Percentiles rank a stretch among this genome's conserved stretches.
These are phyloP conservation scores for Protonibea diacanthus DNA, from an alignment of 2,797 vertebrate genomes.

Conservation along the genomic window DNA sequence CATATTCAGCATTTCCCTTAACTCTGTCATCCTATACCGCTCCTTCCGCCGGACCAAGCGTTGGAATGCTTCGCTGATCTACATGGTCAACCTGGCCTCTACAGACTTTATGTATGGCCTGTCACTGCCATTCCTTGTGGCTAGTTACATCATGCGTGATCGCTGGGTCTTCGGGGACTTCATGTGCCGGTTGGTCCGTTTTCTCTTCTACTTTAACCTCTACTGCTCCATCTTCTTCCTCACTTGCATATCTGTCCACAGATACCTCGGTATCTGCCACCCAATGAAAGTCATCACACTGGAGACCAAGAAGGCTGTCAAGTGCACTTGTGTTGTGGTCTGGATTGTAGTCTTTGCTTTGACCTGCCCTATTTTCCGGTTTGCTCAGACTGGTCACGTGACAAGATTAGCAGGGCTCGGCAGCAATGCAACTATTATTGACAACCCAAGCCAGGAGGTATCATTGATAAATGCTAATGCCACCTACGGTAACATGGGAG, in stretches of 20 bases:
- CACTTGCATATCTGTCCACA: slow-evolving; percentile 90
- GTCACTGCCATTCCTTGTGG: slow-evolving; percentile 88
- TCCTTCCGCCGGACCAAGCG: slow-evolving; percentile 85
- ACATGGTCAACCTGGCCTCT: slow-evolving; percentile 90
- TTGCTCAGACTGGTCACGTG: slow-evolving; percentile 86
- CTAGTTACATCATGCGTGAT: slow-evolving; percentile 88
- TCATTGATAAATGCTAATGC: slow-evolving; percentile 47
- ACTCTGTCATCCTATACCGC: slow-evolving; percentile 87
- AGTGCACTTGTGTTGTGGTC: slow-evolving; percentile 86
- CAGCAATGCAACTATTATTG: slow-evolving; percentile 31
- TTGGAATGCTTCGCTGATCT: slow-evolving; percentile 90
- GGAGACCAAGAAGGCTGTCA: slow-evolving; percentile 87
- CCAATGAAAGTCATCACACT: slow-evolving; percentile 88
- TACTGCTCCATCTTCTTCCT: slow-evolving; percentile 91
- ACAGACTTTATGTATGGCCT: slow-evolving; percentile 91
- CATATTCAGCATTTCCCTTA: slow-evolving; percentile 87
- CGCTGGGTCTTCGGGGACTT: slow-evolving; percentile 90
- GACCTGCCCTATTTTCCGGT: slow-evolving; percentile 89
- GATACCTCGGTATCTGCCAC: slow-evolving; percentile 91
- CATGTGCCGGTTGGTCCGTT: slow-evolving; percentile 90
- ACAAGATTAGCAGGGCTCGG: slow-evolving; percentile 57
- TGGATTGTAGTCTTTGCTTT: slow-evolving; percentile 88
- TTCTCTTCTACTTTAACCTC: slow-evolving; percentile 91
- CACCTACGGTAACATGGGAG: slow-evolving; percentile 27
- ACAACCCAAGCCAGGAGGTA: slow-evolving; percentile 21